Evolutionary conservation across 1,140 invertebrate species (phyloP), one percentile per base, ranked within the genome.

Genomic region (Antheraea mylitta): DNA sequence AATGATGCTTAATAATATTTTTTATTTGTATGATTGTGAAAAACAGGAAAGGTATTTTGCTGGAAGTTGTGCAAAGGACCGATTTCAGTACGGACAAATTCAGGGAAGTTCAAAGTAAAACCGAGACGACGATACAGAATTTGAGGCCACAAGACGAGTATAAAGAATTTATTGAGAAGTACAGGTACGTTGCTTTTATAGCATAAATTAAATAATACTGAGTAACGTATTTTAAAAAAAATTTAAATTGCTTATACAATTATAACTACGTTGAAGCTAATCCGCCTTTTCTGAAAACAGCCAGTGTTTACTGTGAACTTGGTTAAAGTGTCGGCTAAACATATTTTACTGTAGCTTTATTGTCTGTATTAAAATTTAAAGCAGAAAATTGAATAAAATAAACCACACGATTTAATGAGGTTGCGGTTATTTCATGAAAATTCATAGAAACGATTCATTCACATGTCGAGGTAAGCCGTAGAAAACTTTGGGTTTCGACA

Each of bases 91-190:
- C 95, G 6, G 96, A 96, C 67, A 96, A 96, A 84, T 97, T 96
- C 80, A 88, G 93, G 67, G 96, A 97, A 80, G 95, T 96, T 64
- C 96, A 96, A 80, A 94, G 93, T 69, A 94, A 94, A 83, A 94
- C 96, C 72, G 95, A 96, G 79, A 93, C 93, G 66, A 94, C 94
- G 77, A 94, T 97, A 68, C 95, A 96, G 79, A 94, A 93, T 66
- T 94, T 97, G 67, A 96, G 95, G 91, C 96, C 96, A 19, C 91
- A 94, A 65, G 96, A 97, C 68, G 97, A 97, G 84, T 97, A 97
- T 79, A 95, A 94, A 85, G 96, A 97, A 79, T 97, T 97, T 77
- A 95, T 96, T 72, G 96, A 96, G 76, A 97, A 96, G 92, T 95
- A 96, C 85, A 96, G 95, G 96, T 97, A 92, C 90, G 92, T 90